Base-by-base conservation (phyloP, 1,140 invertebrate genomes). In the Pristionchus pacificus region DNA sequence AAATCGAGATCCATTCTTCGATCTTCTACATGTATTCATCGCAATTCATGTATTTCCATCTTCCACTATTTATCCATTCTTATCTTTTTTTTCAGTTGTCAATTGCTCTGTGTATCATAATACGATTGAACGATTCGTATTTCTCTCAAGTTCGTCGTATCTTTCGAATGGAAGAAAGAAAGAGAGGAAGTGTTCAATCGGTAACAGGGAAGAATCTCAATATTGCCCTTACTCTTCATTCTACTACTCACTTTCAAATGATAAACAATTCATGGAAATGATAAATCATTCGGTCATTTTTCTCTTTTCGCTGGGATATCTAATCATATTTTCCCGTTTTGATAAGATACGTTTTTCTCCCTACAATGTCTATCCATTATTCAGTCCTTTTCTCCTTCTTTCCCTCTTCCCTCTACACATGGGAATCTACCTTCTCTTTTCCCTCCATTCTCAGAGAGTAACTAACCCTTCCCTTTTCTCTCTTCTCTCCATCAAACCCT, bases 401-500 rank as follows among this genome's bases (percentile, higher is more conserved):
- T n/a, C n/a, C n/a, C n/a, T n/a, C n/a, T n/a, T n/a, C 38, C 6
- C 38, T 49, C 38, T 49, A 49, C n/a, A 19, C 38, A 49, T 49
- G 38, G 38, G 19, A 49, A 19, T 49, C 6, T 49, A 10, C 38
- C 19, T 49, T 49, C 38, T 19, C 38, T 49, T 49, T 49, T 6
- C 19, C 19, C 6, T 49, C 19, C 6, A 10, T 49, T 49, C 19
- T 49, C 38, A 49, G 19, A 49, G 38, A 49, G 38, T 49, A 49
- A 19, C 19, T 49, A n/a, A n/a, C n/a, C n/a, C n/a, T n/a, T n/a
- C n/a, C n/a, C n/a, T n/a, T n/a, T 6, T 49, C 38, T 19, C 38
- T 49, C 38, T 49, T 49, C 38, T 49, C 38, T 49, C 38, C n/a
- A n/a, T n/a, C n/a, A n/a, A n/a, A n/a, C n/a, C 38, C 38, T 49